phyloP scores from a whole-genome alignment of 2,113 vertebrate species.

The Felis catus region DNA sequence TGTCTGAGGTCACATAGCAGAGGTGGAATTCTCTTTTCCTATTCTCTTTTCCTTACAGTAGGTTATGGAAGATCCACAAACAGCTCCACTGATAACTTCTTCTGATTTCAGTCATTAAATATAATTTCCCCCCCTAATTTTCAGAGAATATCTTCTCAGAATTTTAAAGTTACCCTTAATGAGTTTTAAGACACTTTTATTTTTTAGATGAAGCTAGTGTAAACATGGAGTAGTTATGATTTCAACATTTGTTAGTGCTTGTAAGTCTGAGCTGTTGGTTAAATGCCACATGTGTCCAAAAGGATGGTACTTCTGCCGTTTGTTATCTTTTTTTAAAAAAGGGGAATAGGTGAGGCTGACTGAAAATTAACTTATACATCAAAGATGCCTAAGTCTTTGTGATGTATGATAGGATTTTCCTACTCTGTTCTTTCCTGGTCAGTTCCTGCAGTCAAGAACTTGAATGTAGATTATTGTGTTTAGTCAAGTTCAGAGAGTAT shows the following conservation, averaged over 20 bases:
- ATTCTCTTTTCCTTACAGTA: not conserved
- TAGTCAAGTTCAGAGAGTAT: not conserved
- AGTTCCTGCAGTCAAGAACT: not conserved
- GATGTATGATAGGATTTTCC: constrained; percentile 11
- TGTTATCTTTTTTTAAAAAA: not conserved
- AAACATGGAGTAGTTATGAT: not conserved
- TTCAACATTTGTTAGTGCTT: constrained; percentile 30
- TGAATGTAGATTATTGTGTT: not conserved
- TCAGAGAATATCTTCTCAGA: constrained; percentile 5
- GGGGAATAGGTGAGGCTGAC: not conserved
- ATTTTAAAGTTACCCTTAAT: not conserved
- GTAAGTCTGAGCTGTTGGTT: not conserved
- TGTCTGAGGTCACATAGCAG: not conserved
- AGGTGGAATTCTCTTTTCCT: not conserved
- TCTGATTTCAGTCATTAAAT: constrained; percentile 40
- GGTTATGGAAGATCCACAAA: not conserved
- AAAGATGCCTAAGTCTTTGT: not conserved
- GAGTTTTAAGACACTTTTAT: not conserved
- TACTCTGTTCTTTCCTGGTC: not conserved
- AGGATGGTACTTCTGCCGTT: not conserved
- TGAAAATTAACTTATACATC: constrained; percentile 14
- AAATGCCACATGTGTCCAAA: not conserved
- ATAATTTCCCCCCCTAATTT: not conserved
- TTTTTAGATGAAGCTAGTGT: constrained; percentile 29
- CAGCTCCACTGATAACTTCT: not conserved